Base-by-base conservation (phyloP, 2,113 vertebrate genomes). In the Cryptoleucopteryx plumbea region DNA sequence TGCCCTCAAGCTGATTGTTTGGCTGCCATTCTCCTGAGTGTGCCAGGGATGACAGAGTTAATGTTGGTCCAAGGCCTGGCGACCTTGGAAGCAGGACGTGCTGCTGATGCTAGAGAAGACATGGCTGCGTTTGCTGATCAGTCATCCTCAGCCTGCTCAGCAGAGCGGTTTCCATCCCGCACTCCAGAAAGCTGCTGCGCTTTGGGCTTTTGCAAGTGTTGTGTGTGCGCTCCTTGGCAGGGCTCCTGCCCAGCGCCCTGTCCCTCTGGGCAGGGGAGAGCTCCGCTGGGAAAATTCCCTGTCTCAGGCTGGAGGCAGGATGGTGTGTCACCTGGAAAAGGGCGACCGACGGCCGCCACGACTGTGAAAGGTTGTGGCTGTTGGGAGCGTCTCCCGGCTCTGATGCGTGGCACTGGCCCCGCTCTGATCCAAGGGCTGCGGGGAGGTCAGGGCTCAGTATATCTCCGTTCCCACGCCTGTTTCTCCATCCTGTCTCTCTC, bases 351-450 rank as follows among this genome's bases (percentile, higher is more conserved):
- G 81, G 36, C 61, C 2, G 3, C 17, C 5, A 26, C 42, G 29
- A 5, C 34, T 52, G n/a, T 3, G 5, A 73, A 70, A n/a, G 48
- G n/a, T 29, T 58, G 67, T 26, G 45, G 43, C 20, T 78, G 40
- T n/a, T 67, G 9, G 20, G 38, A 61, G 63, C 25, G 45, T 58
- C 38, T 36, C 2, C 1, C 75, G 4, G 3, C 43, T 43, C 21
- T 18, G 19, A 9, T 42, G 45, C 0, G 0, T 8, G 13, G 29
- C 15, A 11, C 43, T 31, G 29, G 16, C 10, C 3, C 1, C 2
- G 45, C 61, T 52, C 52, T 53, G 52, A 53, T 53, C 45, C 42
- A 15, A 16, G 20, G 42, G 31, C 13, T 58, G 12, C 0, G 1
- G 22, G 47, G 15, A 43, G 25, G 22, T 13, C 9, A 5, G 29